A percentile compares a stretch with the other conserved stretches of the same genome.
These are phyloP conservation scores for Dermochelys coriacea DNA, from an alignment of 2,797 vertebrate genomes.

Conservation along the genomic window DNA sequence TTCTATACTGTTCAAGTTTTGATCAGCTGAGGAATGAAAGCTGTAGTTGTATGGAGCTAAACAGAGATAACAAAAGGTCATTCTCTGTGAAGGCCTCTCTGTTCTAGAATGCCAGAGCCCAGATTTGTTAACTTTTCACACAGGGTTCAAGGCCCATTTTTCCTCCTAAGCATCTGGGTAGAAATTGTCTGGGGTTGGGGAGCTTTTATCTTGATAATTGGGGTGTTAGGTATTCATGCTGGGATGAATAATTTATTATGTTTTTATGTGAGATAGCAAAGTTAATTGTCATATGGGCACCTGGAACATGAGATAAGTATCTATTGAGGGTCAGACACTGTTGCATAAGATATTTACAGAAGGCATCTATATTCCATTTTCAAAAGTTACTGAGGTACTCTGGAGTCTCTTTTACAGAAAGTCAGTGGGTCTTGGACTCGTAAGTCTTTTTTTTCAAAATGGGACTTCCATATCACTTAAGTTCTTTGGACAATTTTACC, in stretches of 20 bases:
- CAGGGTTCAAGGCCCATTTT: background rate
- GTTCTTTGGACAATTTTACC: background rate
- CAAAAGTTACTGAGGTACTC: background rate
- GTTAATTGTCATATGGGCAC: background rate
- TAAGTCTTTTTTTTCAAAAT: background rate
- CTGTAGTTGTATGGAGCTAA: background rate
- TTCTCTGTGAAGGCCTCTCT: background rate
- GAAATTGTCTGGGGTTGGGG: background rate
- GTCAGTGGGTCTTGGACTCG: background rate
- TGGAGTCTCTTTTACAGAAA: background rate
- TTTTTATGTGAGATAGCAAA: background rate
- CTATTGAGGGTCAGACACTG: background rate
- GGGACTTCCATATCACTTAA: background rate
- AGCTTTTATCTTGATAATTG: background rate
- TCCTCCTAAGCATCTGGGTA: background rate
- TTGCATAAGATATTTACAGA: background rate
- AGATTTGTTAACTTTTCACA: background rate
- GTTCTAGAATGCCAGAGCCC: background rate
- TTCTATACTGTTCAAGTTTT: background rate
- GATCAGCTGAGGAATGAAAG: background rate
- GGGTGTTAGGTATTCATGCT: background rate
- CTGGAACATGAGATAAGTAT: background rate
- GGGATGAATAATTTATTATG: background rate
- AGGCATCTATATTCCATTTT: background rate
- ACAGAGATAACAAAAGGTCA: background rate